Base-by-base conservation (phyloP, 1,140 invertebrate genomes). In the Harpegnathos saltator region DNA sequence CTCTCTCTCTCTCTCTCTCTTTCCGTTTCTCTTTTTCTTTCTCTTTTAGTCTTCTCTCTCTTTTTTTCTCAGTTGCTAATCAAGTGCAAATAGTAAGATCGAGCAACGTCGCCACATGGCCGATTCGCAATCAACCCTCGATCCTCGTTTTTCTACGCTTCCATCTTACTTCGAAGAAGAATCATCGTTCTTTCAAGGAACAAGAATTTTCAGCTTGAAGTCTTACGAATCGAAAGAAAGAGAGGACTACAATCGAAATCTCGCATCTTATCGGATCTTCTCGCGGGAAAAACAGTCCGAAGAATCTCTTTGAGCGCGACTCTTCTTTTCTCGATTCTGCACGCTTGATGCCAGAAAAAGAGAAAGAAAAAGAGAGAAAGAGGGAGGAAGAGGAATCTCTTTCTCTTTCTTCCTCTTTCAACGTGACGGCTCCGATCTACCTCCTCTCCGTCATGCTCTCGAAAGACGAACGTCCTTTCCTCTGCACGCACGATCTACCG, bases 201-300 rank as follows among this genome's bases (percentile, higher is more conserved):
- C n/a, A n/a, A n/a, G n/a, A n/a, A n/a, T n/a, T n/a, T n/a, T n/a
- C n/a, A n/a, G n/a, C n/a, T n/a, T n/a, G n/a, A 5, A 33, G 29
- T 33, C 29, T 50, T 65, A 65, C 19, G 26, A 14, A n/a, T 52
- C 61, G 48, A 65, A 26, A 44, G 52, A 77, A 50, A 24, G 29
- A 77, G 73, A 77, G 48, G 44, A 77, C 24, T 14, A 38, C 38
- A 44, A 48, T 74, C 44, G 15, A n/a, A n/a, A n/a, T n/a, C 12
- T 63, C 56, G n/a, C n/a, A n/a, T n/a, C 12, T 61, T 38, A 24
- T 63, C 19, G 59, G 9, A 15, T 66, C 22, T 66, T 4, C 54
- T 54, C 22, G 29, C 61, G 61, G 61, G 54, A 38, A 24, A 22
- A 50, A 56, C 5, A 44, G 38, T 1, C 62, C 72, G 22, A 33